Evolutionary conservation across 2,888 invertebrate species (phyloP), one percentile per base, ranked within the genome.

Genomic region (Andrena hattorfiana): DNA sequence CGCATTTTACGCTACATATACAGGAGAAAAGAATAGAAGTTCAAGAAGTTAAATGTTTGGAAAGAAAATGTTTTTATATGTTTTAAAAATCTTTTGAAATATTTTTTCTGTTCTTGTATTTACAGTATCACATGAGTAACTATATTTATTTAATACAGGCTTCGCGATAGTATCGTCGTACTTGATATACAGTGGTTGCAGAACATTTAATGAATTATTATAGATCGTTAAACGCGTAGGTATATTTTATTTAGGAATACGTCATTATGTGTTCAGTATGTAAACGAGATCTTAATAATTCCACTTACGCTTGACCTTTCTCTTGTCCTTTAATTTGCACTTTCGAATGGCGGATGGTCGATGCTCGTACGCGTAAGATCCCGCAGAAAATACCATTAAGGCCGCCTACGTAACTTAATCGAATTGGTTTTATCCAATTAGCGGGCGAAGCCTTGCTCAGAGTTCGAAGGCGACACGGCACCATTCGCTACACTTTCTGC

Each of bases 401-500:
- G 28, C 62, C 77, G 67, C 83, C 85, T 85, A 72, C 83, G 85
- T 88, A 81, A 78, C 77, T 88, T 93, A 93, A 93, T 93, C 89
- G 78, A 93, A 93, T 93, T 93, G 86, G 84, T 88, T 90, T 90
- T 80, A 93, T 93, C 93, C 92, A 67, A 87, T 93, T 93, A 93
- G 86, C 86, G 93, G 91, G 82, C 87, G 93, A 93, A 93, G 92
- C 93, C 92, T 84, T 87, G 87, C 71, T 67, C 77, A 42, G 77
- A 84, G 82, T 82, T 81, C 74, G 68, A 67, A 42, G 75, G 78
- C 77, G 71, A 83, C 81, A 87, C 85, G 71, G 83, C 81, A 87
- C 85, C 81, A 85, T 77, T 88, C 75, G 69, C 81, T 72, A 69
- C 71, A 80, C 59, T 75, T 81, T 62, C 62, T 76, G 83, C 75